These are phyloP conservation scores for Limnephilus marmoratus DNA, from an alignment of 2,888 invertebrate genomes.

Conservation along the genomic window DNA sequence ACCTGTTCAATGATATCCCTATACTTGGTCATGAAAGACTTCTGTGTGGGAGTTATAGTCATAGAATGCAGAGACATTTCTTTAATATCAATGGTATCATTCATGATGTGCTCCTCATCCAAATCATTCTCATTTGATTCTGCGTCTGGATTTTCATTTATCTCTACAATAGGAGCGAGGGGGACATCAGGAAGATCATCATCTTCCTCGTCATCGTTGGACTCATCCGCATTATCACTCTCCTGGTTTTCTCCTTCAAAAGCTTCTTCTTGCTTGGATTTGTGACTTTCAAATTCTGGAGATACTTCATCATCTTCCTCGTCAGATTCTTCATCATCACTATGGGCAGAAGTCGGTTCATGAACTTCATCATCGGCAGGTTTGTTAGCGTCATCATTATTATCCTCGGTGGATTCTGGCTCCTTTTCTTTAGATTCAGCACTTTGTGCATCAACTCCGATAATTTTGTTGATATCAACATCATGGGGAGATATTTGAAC, in stretches of 20 bases:
- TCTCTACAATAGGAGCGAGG: constrained; percentile 73
- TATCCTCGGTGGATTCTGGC: constrained; percentile 22
- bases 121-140: constrained; percentile 21
- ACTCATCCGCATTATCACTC: constrained; percentile 55
- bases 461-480: constrained; percentile 64
- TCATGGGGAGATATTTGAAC: constrained; percentile 73
- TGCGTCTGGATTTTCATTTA: constrained; percentile 70
- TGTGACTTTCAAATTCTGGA: constrained; percentile 32
- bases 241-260: constrained; percentile 57
- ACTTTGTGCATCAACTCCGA: constrained; percentile 60
- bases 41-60: constrained; percentile 72
- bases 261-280: constrained; percentile 25
- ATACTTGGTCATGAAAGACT: constrained; percentile 74
- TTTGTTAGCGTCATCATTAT: constrained; percentile 27
- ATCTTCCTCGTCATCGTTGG: constrained; percentile 70
- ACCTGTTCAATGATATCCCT: constrained; percentile 75
- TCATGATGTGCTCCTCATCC: constrained; percentile 12
- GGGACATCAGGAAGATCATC: constrained; percentile 71
- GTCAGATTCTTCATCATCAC: constrained; percentile 45
- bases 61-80: constrained; percentile 36
- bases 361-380: constrained; percentile 51
- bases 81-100: constrained; percentile 40
- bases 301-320: constrained; percentile 40
- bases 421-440: constrained; percentile 32
- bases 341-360: constrained; percentile 27